Conservation (phyloP, 2,113 vertebrate genomes). For the Sus scrofa region T2T-Sscrofa CM000825.6:56693001-56693500, state of each 20-base stretch:
- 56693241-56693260: no score
- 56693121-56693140: not conserved
- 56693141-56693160: not conserved
- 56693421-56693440: not conserved
- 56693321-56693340: not conserved
- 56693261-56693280: not conserved
- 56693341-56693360: not conserved
- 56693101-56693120: not conserved
- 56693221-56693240: not conserved
- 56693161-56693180: not conserved
- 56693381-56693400: not conserved
- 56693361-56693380: not conserved
- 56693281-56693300: not conserved
- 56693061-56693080: not conserved
- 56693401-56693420: not conserved
- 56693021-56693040: not conserved
- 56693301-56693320: not conserved
- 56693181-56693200: accelerated
- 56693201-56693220: not conserved
- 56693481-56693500: not conserved
- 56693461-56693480: not conserved
- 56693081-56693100: not conserved
- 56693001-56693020: not conserved
- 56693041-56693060: not conserved
- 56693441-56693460: not conserved